phyloP scores from a whole-genome alignment of 2,113 vertebrate genomes.

The Otis tarda region DNA sequence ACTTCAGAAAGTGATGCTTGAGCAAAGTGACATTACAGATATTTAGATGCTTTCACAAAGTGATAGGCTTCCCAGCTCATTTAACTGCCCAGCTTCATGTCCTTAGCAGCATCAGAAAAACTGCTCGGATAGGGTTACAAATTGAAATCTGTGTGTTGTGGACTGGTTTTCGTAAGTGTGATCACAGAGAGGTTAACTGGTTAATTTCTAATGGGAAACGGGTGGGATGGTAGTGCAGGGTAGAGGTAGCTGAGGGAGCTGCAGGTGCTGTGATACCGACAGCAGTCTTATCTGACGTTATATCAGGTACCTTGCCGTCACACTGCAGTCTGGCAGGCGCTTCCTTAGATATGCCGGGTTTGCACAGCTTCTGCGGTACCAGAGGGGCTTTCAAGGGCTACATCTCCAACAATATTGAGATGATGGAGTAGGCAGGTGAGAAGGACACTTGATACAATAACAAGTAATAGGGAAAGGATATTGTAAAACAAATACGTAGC shows the following conservation, averaged over 20 bases:
- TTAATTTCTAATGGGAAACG: neutral
- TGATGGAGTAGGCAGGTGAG: neutral
- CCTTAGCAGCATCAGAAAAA: neutral
- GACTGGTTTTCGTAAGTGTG: neutral
- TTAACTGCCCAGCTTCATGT: neutral
- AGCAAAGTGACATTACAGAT: constrained; percentile 17
- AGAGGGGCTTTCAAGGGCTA: neutral
- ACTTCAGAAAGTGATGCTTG: constrained; percentile 15
- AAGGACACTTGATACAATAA: neutral
- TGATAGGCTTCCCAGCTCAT: constrained; percentile 16
- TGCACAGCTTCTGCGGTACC: neutral
- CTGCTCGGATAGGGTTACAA: neutral
- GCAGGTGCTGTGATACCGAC: neutral
- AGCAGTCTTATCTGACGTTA: neutral
- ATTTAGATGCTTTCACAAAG: neutral
- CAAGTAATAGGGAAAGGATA: neutral
- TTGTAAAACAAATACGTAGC: neutral
- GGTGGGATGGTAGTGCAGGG: neutral
- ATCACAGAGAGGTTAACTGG: neutral
- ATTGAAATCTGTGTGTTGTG: neutral
- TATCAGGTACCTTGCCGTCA: neutral
- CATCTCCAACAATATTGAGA: neutral
- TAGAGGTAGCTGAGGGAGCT: neutral
- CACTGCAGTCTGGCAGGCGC: neutral
- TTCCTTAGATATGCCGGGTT: neutral